Evolutionary conservation across 2,113 vertebrate species (phyloP), one percentile per base, ranked within the genome.

Genomic region (Xenopus laevis): DNA sequence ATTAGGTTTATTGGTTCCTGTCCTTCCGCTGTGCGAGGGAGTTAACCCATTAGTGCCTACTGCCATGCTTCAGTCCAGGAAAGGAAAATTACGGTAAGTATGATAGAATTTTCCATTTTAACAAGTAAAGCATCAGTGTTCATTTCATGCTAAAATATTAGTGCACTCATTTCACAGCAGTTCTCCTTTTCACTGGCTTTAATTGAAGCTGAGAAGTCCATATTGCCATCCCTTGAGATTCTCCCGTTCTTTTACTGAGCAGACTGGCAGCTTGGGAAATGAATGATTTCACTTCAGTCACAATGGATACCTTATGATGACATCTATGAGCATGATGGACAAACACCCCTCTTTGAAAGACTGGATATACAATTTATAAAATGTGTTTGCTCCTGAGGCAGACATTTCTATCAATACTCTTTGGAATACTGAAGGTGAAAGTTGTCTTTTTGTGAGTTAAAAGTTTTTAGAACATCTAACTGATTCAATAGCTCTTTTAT

Each of bases 331-430:
- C 72, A 71, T 84, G 79, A 81, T 81, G 79, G 80, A 81, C 74
- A 84, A 85, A 79, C 83, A 83, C 80, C 81, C 68, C 79, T 81
- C 78, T 81, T 77, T 79, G 81, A 79, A 83, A 84, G 74, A 83
- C 75, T 81, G 83, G 71, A 78, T 82, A 79, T 77, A 85, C 69
- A 84, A 79, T 85, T 86, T 81, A 81, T 76, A 82, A 79, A 80
- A 72, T 80, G 60, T 65, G 20, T 74, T 46, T 74, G 66, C 71
- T 63, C 9, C 67, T 59, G 46, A 84, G 78, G 81, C 72, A 84
- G 83, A 82, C 66, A 66, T 79, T 85, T 86, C 80, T 84, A 82
- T 85, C 81, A 82, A 18, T 81, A 80, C 82, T 64, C 74, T 65
- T 4, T 79, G 78, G 79, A 77, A 81, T 84, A 83, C 82, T 84